Base-by-base conservation (phyloP, 2,113 vertebrate genomes). In the Dicerorhinus sumatrensis region DNA sequence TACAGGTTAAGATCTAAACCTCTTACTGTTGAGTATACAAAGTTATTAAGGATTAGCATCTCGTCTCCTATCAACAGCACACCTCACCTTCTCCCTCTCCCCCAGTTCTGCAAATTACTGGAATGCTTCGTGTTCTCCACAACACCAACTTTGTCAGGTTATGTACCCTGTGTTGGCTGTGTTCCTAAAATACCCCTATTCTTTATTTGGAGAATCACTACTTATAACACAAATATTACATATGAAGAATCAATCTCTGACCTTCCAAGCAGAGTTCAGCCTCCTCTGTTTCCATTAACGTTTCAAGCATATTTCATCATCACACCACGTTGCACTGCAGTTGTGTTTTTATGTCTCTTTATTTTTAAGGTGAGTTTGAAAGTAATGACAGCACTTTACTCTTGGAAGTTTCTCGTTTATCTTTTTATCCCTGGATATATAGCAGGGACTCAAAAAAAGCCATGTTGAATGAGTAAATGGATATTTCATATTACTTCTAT, bases 331-430 rank as follows among this genome's bases (percentile, higher is more conserved):
- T 94, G 31, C 63, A 58, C 58, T 89, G 31, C 7, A 39, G 8
- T 56, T 75, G 16, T 60, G 25, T 60, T 95, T 97, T 95, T 92
- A 31, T 96, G 63, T 67, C 39, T 89, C 3, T 73, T 76, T 93
- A 14, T 91, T 93, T 91, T 97, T 29, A 92, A 92, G 73, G 33
- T 96, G 27, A 65, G 23, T 58, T 85, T 85, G 58, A 95, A 92
- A 96, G 5, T 95, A 92, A 95, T 31, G 36, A n/a, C 3, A 69
- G 8, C 33, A 27, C 46, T 73, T 67, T 93, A 63, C 23, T 94
- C 63, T 94, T 63, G 1, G 62, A 54, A 12, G 56, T 72, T 62
- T 77, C 31, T 82, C 29, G 39, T 89, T 91, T 63, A 8, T 91
- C 29, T 39, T 88, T 87, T 90, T 33, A 83, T 77, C 31, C 54